These are phyloP conservation scores for Tinamus guttatus DNA, from an alignment of 2,113 vertebrate genomes.

Conservation along the genomic window DNA sequence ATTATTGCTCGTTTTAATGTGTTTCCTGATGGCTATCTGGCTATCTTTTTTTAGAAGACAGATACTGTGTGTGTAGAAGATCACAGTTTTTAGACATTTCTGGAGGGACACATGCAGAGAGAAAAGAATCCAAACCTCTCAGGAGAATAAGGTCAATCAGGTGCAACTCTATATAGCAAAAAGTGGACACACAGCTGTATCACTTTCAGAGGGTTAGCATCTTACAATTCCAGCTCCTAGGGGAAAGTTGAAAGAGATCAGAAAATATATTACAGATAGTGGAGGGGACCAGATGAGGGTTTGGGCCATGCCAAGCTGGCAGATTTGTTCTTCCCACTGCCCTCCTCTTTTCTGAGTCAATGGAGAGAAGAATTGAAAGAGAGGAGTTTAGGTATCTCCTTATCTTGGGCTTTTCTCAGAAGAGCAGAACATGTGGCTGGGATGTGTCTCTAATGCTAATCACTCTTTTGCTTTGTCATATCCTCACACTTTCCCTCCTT, in stretches of 20 bases:
- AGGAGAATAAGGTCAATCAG: background rate
- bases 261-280: background rate
- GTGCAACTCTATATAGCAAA: background rate
- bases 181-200: background rate
- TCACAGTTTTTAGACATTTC: background rate
- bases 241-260: background rate
- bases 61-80: background rate
- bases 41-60: background rate
- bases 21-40: background rate
- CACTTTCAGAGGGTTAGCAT: background rate
- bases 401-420: background rate
- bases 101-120: background rate
- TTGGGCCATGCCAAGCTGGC: background rate
- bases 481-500: background rate
- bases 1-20: background rate
- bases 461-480: background rate
- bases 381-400: background rate
- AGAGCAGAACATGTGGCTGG: background rate
- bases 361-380: background rate
- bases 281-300: background rate
- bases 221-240: background rate
- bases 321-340: background rate
- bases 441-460: background rate
- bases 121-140: background rate
- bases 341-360: background rate